Conservation (phyloP, 2,113 vertebrate genomes). For the Nematolebias whitei region DNA sequence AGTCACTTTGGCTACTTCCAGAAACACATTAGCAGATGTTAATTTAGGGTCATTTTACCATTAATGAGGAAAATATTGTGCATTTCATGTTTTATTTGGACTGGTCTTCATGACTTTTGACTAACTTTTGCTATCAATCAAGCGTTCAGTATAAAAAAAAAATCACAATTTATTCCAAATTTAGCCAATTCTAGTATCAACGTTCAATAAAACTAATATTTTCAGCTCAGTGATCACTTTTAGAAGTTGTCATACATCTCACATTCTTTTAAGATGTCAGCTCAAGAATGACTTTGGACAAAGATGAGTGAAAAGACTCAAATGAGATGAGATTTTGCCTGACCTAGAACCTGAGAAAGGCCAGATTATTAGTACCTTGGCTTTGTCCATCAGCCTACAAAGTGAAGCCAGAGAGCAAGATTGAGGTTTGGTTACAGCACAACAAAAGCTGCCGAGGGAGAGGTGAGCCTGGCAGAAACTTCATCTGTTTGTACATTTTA, state of each 20-base stretch:
- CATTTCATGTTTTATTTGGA: too few relatives aligned
- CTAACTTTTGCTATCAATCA: too few relatives aligned
- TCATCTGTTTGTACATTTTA: constrained; percentile 39
- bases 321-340: not conserved
- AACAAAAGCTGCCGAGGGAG: constrained; percentile 55
- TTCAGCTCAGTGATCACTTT: not conserved
- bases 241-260: not conserved
- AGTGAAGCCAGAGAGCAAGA: constrained; percentile 34
- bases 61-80: too few relatives aligned
- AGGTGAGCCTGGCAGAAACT: constrained; percentile 37
- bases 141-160: too few relatives aligned
- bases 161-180: not conserved
- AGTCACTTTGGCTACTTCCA: too few relatives aligned
- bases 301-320: not conserved
- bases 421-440: constrained; percentile 55
- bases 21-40: too few relatives aligned
- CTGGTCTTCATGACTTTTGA: too few relatives aligned
- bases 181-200: too few relatives aligned
- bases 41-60: too few relatives aligned
- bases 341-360: constrained; percentile 11
- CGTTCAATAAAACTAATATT: not conserved
- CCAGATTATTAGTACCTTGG: constrained; percentile 4
- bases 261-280: not conserved
- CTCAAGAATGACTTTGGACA: not conserved
- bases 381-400: constrained; percentile 23